Evolutionary conservation across 2,113 vertebrate species (phyloP).

Genomic region (Brevimyrus niger): DNA sequence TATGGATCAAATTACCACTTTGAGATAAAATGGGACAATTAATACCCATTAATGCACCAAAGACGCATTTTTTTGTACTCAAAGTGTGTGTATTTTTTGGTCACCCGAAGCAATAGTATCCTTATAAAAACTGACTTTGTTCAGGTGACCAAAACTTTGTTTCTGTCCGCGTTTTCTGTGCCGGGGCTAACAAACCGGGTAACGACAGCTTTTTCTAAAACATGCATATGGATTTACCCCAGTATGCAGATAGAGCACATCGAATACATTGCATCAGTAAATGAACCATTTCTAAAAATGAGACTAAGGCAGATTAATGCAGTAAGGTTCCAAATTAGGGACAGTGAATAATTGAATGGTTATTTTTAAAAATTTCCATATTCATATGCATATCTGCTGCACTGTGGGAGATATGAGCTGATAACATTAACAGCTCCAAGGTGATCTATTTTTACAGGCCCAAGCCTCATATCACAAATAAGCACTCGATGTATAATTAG

Average conservation of each 20-base stretch:
- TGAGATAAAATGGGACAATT: not conserved
- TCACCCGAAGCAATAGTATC: not conserved
- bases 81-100: not conserved
- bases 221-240: not conserved
- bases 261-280: slow-evolving; percentile 1
- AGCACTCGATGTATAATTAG: not conserved
- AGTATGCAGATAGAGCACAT: not conserved
- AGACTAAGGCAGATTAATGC: slow-evolving; percentile 7
- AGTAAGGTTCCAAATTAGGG: slow-evolving; percentile 5
- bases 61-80: not conserved
- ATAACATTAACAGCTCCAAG: not conserved
- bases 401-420: not conserved
- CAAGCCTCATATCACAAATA: not conserved
- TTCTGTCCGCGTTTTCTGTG: not conserved
- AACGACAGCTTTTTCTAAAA: not conserved
- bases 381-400: not conserved
- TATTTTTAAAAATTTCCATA: slow-evolving; percentile 5
- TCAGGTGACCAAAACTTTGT: not conserved
- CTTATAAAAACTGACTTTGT: not conserved
- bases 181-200: not conserved
- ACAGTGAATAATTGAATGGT: slow-evolving; percentile 8
- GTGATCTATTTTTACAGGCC: not conserved
- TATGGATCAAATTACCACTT: not conserved
- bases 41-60: not conserved
- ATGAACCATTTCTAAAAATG: slow-evolving; percentile 8